Conservation (phyloP, 2,113 vertebrate species). For the Tachysurus fulvidraco region DNA sequence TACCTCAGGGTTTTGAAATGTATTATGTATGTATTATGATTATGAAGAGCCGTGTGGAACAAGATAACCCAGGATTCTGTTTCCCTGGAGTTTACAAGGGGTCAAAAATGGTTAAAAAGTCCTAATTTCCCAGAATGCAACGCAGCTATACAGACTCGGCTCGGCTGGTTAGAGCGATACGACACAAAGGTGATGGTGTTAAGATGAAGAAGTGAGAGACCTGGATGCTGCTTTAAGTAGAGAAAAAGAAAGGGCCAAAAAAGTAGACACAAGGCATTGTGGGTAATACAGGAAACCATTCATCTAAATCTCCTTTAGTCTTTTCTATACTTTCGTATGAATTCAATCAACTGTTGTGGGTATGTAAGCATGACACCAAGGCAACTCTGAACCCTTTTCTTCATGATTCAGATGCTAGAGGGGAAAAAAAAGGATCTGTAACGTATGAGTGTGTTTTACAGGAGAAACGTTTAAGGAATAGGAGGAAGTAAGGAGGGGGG, state of each 20-base stretch:
- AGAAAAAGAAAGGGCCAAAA: not conserved
- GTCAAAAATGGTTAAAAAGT: not conserved
- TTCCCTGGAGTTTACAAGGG: no score
- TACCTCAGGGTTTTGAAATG: no score
- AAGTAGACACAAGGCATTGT: not conserved
- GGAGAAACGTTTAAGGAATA: not conserved
- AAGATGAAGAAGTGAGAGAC: not conserved
- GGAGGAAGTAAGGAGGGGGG: not conserved
- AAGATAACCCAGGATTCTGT: no score
- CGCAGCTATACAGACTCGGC: not conserved
- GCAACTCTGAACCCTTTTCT: not conserved
- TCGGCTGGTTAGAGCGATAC: not conserved
- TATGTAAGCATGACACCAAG: not conserved
- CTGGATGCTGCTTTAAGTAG: not conserved
- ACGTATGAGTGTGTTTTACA: slow-evolving; percentile 9
- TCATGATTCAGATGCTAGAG: not conserved
- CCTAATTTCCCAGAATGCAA: not conserved
- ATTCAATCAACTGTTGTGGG: not conserved
- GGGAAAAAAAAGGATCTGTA: no score
- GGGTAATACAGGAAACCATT: not conserved
- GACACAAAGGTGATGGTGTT: not conserved
- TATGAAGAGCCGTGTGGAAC: no score
- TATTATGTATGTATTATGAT: no score
- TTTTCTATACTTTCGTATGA: no score
- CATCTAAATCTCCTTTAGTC: not conserved